phyloP scores from a whole-genome alignment of 2,113 vertebrate species.

The Rutilus rutilus region DNA sequence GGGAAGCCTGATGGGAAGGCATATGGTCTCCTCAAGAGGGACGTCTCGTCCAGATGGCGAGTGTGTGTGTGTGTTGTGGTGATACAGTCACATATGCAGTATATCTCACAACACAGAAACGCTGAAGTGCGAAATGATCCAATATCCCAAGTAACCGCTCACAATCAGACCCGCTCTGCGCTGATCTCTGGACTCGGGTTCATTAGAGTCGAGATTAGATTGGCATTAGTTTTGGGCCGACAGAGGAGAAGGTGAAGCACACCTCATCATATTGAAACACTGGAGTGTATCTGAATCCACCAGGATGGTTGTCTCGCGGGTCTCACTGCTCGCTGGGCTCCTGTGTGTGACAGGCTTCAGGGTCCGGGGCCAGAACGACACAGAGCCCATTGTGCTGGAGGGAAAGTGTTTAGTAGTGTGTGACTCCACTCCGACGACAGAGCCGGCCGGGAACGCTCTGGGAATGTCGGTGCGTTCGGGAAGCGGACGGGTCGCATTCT shows the following conservation, averaged over 20 bases:
- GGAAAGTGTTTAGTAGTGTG: slow-evolving; percentile 82
- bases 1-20: slow-evolving; percentile 10
- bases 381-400: slow-evolving; percentile 78
- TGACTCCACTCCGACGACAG: slow-evolving; percentile 73
- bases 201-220: too few relatives aligned
- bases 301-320: background rate
- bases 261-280: background rate
- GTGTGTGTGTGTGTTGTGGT: slow-evolving; percentile 9
- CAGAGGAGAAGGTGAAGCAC: background rate
- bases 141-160: background rate
- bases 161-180: background rate
- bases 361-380: slow-evolving; percentile 76
- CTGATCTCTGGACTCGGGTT: background rate
- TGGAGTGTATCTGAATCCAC: background rate
- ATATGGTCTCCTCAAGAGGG: slow-evolving; percentile 48
- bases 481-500: slow-evolving; percentile 75
- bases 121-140: background rate
- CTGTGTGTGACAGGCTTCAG: slow-evolving; percentile 56
- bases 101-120: background rate
- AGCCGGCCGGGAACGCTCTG: slow-evolving; percentile 74
- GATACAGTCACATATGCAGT: slow-evolving; percentile 36
- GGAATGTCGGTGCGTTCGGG: slow-evolving; percentile 80
- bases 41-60: slow-evolving; percentile 26
- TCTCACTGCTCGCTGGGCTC: slow-evolving; percentile 48
- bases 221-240: too few relatives aligned